Evolutionary conservation across 2,888 invertebrate species (phyloP).

Genomic region (Dione vanillae): DNA sequence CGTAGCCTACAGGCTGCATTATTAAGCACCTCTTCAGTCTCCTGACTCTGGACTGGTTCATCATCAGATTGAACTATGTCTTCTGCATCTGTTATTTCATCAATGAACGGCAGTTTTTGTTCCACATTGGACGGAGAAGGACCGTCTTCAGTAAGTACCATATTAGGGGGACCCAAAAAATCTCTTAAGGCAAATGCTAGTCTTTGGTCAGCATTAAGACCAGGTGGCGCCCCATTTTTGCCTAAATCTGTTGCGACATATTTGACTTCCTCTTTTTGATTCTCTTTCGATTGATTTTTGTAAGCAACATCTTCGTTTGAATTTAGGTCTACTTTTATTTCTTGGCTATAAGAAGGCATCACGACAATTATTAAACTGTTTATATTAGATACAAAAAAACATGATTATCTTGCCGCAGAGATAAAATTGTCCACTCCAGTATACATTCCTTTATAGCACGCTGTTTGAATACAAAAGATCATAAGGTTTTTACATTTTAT

Average conservation of each 20-base stretch:
- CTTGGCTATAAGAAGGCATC: constrained; percentile 77
- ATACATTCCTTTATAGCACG: constrained; percentile 18
- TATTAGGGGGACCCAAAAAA: constrained; percentile 63
- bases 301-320: constrained; percentile 66
- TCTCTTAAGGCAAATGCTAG: constrained; percentile 73
- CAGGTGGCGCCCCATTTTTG: constrained; percentile 59
- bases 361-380: constrained; percentile 49
- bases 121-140: constrained; percentile 61
- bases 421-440: not conserved
- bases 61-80: constrained; percentile 65
- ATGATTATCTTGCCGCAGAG: constrained; percentile 3
- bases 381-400: constrained; percentile 18
- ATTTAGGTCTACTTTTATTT: constrained; percentile 74
- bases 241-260: constrained; percentile 56
- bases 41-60: constrained; percentile 62
- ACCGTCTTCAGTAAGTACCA: constrained; percentile 54
- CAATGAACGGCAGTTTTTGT: constrained; percentile 70
- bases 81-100: constrained; percentile 65
- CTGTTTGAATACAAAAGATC: constrained; percentile 33
- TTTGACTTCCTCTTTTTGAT: constrained; percentile 57
- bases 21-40: constrained; percentile 71
- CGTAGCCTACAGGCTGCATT: constrained; percentile 79
- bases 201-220: constrained; percentile 67
- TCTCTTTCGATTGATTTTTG: constrained; percentile 62
- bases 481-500: constrained; percentile 66